These are phyloP conservation scores for Chesias legatella DNA, from an alignment of 2,888 invertebrate species.

Conservation along the genomic window DNA sequence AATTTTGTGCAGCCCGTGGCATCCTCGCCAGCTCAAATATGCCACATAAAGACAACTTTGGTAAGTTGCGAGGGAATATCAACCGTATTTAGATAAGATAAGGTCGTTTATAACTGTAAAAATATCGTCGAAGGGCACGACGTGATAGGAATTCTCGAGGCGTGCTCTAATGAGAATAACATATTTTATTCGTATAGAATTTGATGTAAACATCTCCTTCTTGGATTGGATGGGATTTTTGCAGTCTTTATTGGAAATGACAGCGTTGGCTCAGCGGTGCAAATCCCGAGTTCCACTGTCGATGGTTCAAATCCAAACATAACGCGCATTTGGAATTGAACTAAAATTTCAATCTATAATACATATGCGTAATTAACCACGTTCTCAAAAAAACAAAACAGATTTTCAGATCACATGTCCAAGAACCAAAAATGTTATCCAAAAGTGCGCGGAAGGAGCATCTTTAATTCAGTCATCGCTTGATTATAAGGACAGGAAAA, in stretches of 20 bases:
- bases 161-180: conserved; percentile 51
- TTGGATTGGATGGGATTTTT: neutral
- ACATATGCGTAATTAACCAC: too few species aligned
- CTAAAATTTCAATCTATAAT: too few species aligned
- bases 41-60: conserved; percentile 26
- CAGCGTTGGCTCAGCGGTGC: conserved; percentile 28
- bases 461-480: too few species aligned
- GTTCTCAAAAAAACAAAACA: too few species aligned
- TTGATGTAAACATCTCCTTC: conserved; percentile 21
- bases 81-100: conserved; percentile 30
- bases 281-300: too few species aligned
- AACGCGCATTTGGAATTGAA: too few species aligned
- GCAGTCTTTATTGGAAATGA: conserved; percentile 12
- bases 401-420: too few species aligned
- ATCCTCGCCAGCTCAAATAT: conserved; percentile 47
- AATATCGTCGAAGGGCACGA: conserved; percentile 40
- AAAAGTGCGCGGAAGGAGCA: too few species aligned
- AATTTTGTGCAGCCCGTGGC: conserved; percentile 76
- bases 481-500: too few species aligned
- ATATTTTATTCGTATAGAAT: conserved; percentile 39
- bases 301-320: too few species aligned
- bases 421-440: too few species aligned
- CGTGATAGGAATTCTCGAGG: conserved; percentile 58
- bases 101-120: conserved; percentile 25
- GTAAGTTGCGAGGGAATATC: conserved; percentile 25